Evolutionary conservation across 1,140 invertebrate genomes (phyloP).

Genomic region (Pinna nobilis): DNA sequence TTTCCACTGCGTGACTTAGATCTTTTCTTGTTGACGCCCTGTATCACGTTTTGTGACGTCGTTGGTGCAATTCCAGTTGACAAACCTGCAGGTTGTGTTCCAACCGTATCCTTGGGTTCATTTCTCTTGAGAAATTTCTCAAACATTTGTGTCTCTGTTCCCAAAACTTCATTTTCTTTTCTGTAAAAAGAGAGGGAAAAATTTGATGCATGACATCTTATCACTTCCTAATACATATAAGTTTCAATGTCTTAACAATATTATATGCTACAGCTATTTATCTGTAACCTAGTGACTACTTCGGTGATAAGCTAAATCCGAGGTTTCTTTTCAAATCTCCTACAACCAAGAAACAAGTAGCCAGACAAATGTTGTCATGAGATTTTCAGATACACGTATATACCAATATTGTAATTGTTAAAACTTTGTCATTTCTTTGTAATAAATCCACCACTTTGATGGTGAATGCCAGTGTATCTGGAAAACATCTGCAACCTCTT

Average conservation of each 20-base stretch:
- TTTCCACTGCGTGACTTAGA: conserved; percentile 69
- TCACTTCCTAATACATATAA: background rate
- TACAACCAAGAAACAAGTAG: too few relatives aligned
- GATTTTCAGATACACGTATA: too few relatives aligned
- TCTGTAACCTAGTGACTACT: too few relatives aligned
- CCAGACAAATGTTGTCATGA: too few relatives aligned
- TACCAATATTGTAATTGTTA: too few relatives aligned
- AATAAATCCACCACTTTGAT: too few relatives aligned
- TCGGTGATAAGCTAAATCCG: too few relatives aligned
- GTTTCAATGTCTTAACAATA: background rate
- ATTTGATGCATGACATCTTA: background rate
- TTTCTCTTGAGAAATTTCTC: conserved; percentile 73
- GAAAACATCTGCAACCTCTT: too few relatives aligned
- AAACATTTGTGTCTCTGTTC: conserved; percentile 74
- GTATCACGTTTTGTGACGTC: conserved; percentile 50
- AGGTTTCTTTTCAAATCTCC: too few relatives aligned
- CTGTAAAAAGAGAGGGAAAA: conserved; percentile 52
- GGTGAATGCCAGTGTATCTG: too few relatives aligned
- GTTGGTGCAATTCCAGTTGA: conserved; percentile 39
- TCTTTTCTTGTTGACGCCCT: conserved; percentile 63
- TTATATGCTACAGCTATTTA: background rate
- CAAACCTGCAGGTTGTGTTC: conserved; percentile 7
- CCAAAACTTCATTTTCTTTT: conserved; percentile 71
- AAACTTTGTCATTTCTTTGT: too few relatives aligned
- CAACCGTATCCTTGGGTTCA: conserved; percentile 63